A percentile compares a stretch with the other conserved stretches of the same genome.
Conservation (phyloP, 30 jellyfish, hydroid and myxozoan species). For the Turritopsis rubra region DNA sequence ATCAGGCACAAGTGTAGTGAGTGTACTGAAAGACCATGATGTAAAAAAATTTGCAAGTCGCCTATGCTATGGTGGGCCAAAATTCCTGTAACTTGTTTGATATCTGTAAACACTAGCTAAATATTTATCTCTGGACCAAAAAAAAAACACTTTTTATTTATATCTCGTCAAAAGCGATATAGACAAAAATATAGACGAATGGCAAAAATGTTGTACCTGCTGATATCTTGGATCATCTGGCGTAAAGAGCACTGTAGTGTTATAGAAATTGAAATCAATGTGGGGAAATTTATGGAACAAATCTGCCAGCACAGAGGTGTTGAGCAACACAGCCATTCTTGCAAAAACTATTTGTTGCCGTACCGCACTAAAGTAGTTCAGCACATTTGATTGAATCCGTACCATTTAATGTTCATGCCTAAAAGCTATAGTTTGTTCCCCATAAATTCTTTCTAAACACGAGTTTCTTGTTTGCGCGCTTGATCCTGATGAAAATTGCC, state of each 20-base stretch:
- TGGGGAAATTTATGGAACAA: slow-evolving; percentile 27
- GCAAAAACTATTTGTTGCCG: neutral
- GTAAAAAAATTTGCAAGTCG: no score
- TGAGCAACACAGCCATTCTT: slow-evolving; percentile 3
- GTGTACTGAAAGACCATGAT: no score
- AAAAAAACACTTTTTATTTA: no score
- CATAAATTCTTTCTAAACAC: no score
- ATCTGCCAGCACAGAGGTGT: slow-evolving; percentile 12
- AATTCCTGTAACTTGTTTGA: no score
- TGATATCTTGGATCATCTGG: slow-evolving; percentile 34
- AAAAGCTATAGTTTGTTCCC: neutral
- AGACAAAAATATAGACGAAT: neutral
- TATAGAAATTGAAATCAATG: slow-evolving; percentile 25
- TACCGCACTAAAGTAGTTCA: neutral
- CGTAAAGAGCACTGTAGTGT: slow-evolving; percentile 25
- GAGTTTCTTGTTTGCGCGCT: neutral
- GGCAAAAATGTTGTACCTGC: slow-evolving; percentile 2
- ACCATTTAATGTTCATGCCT: neutral
- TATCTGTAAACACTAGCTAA: no score
- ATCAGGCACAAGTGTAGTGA: no score
- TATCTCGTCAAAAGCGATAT: no score
- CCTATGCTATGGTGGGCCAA: no score
- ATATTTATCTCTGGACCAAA: no score
- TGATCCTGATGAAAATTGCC: no score
- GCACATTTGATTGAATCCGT: neutral